phyloP scores from a whole-genome alignment of 2,113 vertebrate species.

The Cyanistes caeruleus region DNA sequence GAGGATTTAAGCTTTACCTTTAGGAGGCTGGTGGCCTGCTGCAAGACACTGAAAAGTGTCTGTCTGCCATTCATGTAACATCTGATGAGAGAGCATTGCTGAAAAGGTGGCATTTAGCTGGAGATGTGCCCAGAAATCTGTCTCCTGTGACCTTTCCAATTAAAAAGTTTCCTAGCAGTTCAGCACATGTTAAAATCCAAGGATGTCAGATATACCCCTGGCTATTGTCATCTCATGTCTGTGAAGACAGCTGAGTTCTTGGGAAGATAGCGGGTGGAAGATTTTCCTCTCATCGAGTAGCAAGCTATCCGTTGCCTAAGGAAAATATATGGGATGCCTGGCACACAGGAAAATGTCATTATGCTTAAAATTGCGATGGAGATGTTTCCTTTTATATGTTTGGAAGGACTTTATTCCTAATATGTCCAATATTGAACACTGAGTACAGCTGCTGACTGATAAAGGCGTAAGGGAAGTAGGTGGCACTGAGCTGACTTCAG shows the following conservation, averaged over 20 bases:
- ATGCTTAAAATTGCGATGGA: background rate
- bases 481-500: background rate
- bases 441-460: background rate
- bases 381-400: background rate
- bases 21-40: background rate
- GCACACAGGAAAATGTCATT: background rate
- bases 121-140: background rate
- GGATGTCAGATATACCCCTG: background rate
- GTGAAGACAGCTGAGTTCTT: background rate
- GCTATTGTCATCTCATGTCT: background rate
- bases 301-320: background rate
- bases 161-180: background rate
- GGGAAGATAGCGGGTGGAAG: background rate
- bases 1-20: background rate
- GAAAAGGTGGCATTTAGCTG: background rate
- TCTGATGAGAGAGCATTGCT: background rate
- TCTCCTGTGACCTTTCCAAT: background rate
- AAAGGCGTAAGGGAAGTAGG: background rate
- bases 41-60: background rate
- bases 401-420: background rate
- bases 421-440: background rate
- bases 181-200: background rate
- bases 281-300: background rate
- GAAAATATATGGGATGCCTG: background rate
- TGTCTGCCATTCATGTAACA: background rate